Evolutionary conservation across 2,888 invertebrate genomes (phyloP), one percentile per base, ranked within the genome.

Genomic region (Perdita meconis): DNA sequence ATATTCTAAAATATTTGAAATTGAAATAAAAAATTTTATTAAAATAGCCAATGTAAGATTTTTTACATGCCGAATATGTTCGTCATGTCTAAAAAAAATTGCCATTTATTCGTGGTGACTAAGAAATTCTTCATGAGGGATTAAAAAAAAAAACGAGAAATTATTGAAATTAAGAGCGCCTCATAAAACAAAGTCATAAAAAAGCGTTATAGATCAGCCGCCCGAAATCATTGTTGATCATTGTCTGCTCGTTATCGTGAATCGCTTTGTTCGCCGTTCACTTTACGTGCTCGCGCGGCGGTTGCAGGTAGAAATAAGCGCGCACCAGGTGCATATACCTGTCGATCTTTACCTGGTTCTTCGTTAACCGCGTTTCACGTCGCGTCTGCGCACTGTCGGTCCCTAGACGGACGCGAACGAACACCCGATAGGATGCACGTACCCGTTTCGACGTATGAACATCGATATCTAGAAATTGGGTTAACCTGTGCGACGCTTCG

Each of bases 391-490:
- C 56, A 63, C 42, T 44, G 42, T 51, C n/a, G 26, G 56, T 24
- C 16, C 16, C 10, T n/a, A 12, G 10, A 13, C 22, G n/a, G 6
- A 19, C 44, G 38, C 42, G 13, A n/a, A 50, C 66, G 22, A 44
- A 26, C 55, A 16, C 19, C 8, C 16, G 16, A 34, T 34, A 30
- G 22, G 5, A 47, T 40, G n/a, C n/a, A n/a, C n/a, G n/a, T 26
- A 55, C 53, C 40, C 55, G 44, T 36, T 30, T 47, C 42, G 63
- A 38, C 42, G 50, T 44, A 68, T 53, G 67, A n/a, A 42, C 61
- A 40, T 38, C 59, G 75, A 79, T 83, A 83, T 83, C 75, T 55
- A 13, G 74, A 79, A 86, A 83, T 84, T 84, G 70, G 84, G 84
- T 86, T 86, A 84, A 59, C 68, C 56, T 67, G 60, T 51, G 63